Conservation (phyloP, 1,140 invertebrate species). For the Cotesia typhae region DNA sequence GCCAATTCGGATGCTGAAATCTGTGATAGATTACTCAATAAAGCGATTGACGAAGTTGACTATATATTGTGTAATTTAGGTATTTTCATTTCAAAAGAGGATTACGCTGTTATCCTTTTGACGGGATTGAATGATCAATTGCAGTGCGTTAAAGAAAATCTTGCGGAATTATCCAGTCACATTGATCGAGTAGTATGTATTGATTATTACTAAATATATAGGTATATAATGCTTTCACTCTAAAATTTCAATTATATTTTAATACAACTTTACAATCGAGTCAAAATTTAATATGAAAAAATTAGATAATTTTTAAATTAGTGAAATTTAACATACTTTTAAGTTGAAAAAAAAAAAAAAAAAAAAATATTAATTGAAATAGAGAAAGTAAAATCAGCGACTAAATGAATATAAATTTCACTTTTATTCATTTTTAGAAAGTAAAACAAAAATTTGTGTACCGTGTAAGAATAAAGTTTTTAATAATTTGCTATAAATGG, state of each 20-base stretch:
- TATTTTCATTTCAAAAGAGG: constrained; percentile 36
- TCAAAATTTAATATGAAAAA: no score
- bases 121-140: constrained; percentile 52
- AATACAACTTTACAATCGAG: no score
- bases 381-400: constrained; percentile 12
- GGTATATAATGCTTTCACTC: no score
- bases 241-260: no score
- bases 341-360: not conserved
- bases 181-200: constrained; percentile 53
- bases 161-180: constrained; percentile 54
- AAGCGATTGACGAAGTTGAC: constrained; percentile 56
- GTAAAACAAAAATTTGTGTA: no score
- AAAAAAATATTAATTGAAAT: not conserved
- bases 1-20: constrained; percentile 40
- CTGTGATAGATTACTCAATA: constrained; percentile 49
- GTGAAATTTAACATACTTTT: no score
- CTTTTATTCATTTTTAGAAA: no score
- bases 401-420: not conserved
- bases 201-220: not conserved
- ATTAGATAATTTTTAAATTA: no score
- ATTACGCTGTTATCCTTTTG: constrained; percentile 41
- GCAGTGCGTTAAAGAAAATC: constrained; percentile 46
- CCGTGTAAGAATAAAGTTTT: no score
- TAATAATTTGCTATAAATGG: not conserved
- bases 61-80: constrained; percentile 51